Percentiles rank a stretch among this genome's conserved stretches.
Evolutionary conservation across 2,888 invertebrate species (phyloP).

Genomic region (Tricholauxania praeusta): DNA sequence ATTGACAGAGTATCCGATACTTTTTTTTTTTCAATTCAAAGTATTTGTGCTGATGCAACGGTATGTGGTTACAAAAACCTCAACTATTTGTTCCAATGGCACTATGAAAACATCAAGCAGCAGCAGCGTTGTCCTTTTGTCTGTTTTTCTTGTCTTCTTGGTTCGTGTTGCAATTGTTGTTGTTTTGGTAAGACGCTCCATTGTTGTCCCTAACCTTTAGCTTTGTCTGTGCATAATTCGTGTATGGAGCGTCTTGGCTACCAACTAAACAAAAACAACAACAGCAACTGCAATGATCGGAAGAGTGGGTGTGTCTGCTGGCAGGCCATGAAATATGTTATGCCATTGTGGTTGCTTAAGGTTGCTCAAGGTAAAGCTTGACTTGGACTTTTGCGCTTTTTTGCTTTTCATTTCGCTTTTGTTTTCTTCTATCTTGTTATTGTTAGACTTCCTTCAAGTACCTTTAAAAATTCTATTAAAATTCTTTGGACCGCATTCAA

Average conservation of each 20-base stretch:
- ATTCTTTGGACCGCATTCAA: constrained; percentile 22
- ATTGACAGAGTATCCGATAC: too few species aligned
- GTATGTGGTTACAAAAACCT: too few species aligned
- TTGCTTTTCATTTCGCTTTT: neutral
- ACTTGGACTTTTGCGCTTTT: neutral
- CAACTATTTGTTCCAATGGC: too few species aligned
- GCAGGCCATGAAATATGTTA: constrained; percentile 18
- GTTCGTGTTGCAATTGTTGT: neutral
- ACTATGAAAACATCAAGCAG: too few species aligned
- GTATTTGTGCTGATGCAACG: too few species aligned
- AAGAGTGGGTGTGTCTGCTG: constrained; percentile 2
- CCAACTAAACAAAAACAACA: neutral
- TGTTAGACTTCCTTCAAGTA: constrained; percentile 1
- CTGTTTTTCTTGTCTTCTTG: constrained; percentile 17
- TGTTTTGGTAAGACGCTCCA: neutral
- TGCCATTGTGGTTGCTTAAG: constrained; percentile 28
- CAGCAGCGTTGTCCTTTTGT: neutral
- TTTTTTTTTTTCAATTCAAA: too few species aligned
- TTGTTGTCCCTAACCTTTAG: constrained; percentile 20
- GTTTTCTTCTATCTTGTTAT: constrained; percentile 6
- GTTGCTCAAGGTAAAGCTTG: neutral
- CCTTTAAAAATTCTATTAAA: constrained; percentile 1
- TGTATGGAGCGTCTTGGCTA: constrained; percentile 6
- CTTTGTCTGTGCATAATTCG: constrained; percentile 13
- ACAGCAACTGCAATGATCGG: neutral